Base-by-base conservation (phyloP, 2,888 invertebrate genomes). In the Troglohyphantes excavatus region DNA sequence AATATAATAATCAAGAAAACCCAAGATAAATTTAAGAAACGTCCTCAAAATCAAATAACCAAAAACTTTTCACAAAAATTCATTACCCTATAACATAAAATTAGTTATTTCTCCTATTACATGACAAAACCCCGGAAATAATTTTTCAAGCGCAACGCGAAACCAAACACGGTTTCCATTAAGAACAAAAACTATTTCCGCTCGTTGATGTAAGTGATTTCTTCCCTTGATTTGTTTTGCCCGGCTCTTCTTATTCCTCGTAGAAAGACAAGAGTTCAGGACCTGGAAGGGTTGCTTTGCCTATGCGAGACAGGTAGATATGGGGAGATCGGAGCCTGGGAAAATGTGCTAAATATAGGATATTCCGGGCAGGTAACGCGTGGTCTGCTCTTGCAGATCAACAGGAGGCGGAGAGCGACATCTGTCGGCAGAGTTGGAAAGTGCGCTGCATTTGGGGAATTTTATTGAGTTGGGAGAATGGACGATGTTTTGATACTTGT, bases 331-430 rank as follows among this genome's bases (percentile, higher is more conserved):
- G 23, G 86, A 78, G 87, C 87, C 87, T 81, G 87, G 87, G 87
- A 87, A 87, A 81, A 73, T 70, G 72, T 73, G 73, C 87, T 87
- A 87, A 87, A 87, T 87, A 87, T 87, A 87, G 87, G 72, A 65
- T 72, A 67, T 59, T 73, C 81, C 46, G 39, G 61, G 23, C 29
- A 53, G 53, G 17, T 11, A 68, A 27, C 29, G 61, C 59, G 68
- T 72, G 70, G 53, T 43, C 3, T 33, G 59, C 61, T 70, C 61
- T 82, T 82, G 82, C 82, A 82, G 59, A 72, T 43, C 26, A 33
- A 19, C 3, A 17, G 59, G 21, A 2, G 19, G 26, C 27, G 7
- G 2, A 2, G 17, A 53, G 75, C 65, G 73, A 63, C 84, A 84
- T 84, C 84, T 84, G 29, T n/a, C 5, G 79, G 13, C 0, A 2